Percentiles rank a stretch among this genome's conserved stretches.
Evolutionary conservation across 2,888 invertebrate species (phyloP).

Genomic region (Amphipoea oculea): DNA sequence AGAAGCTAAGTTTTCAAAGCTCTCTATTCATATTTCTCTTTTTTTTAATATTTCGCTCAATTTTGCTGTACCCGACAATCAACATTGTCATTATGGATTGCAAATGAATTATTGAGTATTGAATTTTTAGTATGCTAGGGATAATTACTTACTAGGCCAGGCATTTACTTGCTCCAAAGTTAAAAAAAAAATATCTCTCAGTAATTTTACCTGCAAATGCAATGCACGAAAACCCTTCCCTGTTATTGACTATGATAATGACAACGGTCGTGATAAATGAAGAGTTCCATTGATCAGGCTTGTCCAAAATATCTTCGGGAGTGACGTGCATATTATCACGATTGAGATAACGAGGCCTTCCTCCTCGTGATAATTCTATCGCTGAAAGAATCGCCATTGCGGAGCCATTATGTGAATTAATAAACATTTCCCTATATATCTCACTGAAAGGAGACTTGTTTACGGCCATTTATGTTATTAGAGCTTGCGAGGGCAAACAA

Average conservation of each 20-base stretch:
- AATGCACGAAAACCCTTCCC: not conserved
- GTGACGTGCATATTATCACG: not conserved
- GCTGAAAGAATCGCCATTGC: slow-evolving; percentile 47
- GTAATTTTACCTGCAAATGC: not conserved
- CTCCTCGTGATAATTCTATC: slow-evolving; percentile 16
- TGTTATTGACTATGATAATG: not conserved
- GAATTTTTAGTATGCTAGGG: no score
- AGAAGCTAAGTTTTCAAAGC: not conserved
- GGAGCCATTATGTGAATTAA: slow-evolving; percentile 59
- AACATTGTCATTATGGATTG: not conserved
- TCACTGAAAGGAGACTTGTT: slow-evolving; percentile 69
- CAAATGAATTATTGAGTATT: not conserved
- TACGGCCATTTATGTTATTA: slow-evolving; percentile 74
- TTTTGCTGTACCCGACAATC: not conserved
- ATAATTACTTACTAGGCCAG: not conserved
- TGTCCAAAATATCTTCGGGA: not conserved
- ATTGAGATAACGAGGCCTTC: not conserved
- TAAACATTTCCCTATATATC: slow-evolving; percentile 64
- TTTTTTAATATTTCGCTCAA: not conserved
- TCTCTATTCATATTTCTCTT: not conserved
- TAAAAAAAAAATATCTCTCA: not conserved
- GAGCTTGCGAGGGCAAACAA: slow-evolving; percentile 68
- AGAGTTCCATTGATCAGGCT: slow-evolving; percentile 11
- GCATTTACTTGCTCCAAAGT: not conserved
- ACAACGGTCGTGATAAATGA: not conserved